A percentile compares a stretch with the other conserved stretches of the same genome.
These are phyloP conservation scores for Esperia sulphurella DNA, from an alignment of 2,888 invertebrate species.

Conservation along the genomic window DNA sequence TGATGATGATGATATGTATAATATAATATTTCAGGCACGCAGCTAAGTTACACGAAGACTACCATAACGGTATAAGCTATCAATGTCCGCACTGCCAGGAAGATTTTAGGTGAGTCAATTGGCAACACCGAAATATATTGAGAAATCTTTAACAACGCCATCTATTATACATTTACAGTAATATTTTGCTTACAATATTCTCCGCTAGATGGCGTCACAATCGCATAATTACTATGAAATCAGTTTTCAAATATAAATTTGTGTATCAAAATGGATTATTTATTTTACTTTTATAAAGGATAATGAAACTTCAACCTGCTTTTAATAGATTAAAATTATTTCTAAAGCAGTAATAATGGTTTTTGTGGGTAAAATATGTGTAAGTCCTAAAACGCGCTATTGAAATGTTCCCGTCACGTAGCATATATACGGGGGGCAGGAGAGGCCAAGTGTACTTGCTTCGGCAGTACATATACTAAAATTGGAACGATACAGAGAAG, in stretches of 20 bases:
- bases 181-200: too few relatives aligned
- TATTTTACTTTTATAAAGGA: too few relatives aligned
- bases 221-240: too few relatives aligned
- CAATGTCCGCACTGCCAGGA: slow-evolving; percentile 16
- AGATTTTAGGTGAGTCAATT: slow-evolving; percentile 13
- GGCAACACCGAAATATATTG: too few relatives aligned
- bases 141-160: too few relatives aligned
- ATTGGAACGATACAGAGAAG: slow-evolving; percentile 8
- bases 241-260: too few relatives aligned
- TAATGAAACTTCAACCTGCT: not conserved
- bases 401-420: not conserved
- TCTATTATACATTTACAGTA: too few relatives aligned
- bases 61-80: slow-evolving; percentile 15
- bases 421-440: not conserved
- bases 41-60: slow-evolving; percentile 13
- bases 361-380: too few relatives aligned
- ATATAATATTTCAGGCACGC: slow-evolving; percentile 10
- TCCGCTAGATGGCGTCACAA: too few relatives aligned
- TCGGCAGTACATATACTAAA: slow-evolving; percentile 12
- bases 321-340: not conserved
- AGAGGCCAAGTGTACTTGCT: slow-evolving; percentile 1
- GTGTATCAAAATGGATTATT: too few relatives aligned
- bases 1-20: not conserved
- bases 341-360: too few relatives aligned
- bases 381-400: slow-evolving; percentile 1